Conservation (phyloP, 2,888 invertebrate species). For the Lapara coniferarum region DNA sequence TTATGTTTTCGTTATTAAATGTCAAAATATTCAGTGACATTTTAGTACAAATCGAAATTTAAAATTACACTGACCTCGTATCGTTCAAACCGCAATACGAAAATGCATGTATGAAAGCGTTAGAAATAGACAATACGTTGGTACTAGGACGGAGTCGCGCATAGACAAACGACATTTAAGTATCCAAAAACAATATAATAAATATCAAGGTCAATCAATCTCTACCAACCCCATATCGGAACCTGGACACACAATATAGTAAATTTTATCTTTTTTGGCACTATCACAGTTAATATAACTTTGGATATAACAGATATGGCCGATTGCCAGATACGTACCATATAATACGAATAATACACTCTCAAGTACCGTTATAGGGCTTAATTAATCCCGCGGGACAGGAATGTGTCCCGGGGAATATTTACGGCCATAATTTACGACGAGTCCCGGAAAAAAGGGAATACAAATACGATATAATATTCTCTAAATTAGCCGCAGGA, state of each 20-base stretch:
- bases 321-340: slow-evolving; percentile 26
- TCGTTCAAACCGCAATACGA: too few relatives aligned
- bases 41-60: too few relatives aligned
- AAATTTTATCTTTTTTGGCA: slow-evolving; percentile 27
- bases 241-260: not conserved
- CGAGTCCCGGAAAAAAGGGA: slow-evolving; percentile 66
- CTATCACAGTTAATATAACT: slow-evolving; percentile 29
- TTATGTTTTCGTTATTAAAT: not conserved
- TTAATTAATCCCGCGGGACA: slow-evolving; percentile 73
- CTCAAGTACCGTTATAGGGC: slow-evolving; percentile 61
- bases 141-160: too few relatives aligned
- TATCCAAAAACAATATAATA: not conserved
- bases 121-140: not conserved
- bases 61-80: too few relatives aligned
- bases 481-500: slow-evolving; percentile 44
- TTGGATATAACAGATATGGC: slow-evolving; percentile 22
- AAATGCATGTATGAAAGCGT: not conserved
- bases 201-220: slow-evolving; percentile 13
- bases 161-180: not conserved
- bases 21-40: too few relatives aligned
- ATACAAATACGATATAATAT: slow-evolving; percentile 66
- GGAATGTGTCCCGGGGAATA: slow-evolving; percentile 65
- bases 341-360: slow-evolving; percentile 34
- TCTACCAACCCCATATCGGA: not conserved
- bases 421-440: slow-evolving; percentile 79